Percentiles rank a stretch among this genome's conserved stretches.
These are phyloP conservation scores for Reticulitermes lucifugus DNA, from an alignment of 2,888 invertebrate genomes.

Conservation along the genomic window DNA sequence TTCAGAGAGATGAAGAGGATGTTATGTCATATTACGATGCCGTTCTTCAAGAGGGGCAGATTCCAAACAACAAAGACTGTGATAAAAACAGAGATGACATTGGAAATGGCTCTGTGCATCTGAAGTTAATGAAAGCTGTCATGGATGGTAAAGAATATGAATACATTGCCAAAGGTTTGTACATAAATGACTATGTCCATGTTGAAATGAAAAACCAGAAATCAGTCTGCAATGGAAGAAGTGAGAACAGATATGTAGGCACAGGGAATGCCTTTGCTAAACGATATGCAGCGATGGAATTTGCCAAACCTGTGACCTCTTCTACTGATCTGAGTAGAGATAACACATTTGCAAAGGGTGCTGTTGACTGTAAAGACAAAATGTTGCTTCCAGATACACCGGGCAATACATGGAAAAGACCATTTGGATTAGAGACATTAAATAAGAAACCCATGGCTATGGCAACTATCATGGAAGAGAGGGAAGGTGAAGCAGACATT, in stretches of 20 bases:
- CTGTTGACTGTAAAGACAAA: background rate
- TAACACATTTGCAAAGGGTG: background rate
- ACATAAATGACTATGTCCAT: slow-evolving; percentile 12
- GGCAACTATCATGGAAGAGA: slow-evolving; percentile 87
- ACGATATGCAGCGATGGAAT: slow-evolving; percentile 14
- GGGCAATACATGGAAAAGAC: slow-evolving; percentile 33
- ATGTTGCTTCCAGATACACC: background rate
- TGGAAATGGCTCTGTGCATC: background rate
- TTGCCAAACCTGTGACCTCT: background rate
- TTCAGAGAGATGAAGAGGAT: slow-evolving; percentile 38
- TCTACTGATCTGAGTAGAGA: background rate
- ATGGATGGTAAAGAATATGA: slow-evolving; percentile 23
- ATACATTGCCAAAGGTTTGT: slow-evolving; percentile 6
- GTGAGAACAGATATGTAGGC: background rate
- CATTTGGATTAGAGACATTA: slow-evolving; percentile 25
- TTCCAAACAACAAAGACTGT: background rate
- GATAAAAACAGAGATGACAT: background rate
- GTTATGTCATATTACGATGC: slow-evolving; percentile 48
- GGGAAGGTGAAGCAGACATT: slow-evolving; percentile 65
- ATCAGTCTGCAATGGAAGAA: background rate
- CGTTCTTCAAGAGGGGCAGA: slow-evolving; percentile 42
- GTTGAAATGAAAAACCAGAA: background rate
- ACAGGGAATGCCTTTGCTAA: slow-evolving; percentile 13
- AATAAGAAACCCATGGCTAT: slow-evolving; percentile 61
- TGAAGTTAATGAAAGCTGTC: background rate